Evolutionary conservation across 2,888 invertebrate species (phyloP), one percentile per base, ranked within the genome.

Genomic region (Nomada fucata): DNA sequence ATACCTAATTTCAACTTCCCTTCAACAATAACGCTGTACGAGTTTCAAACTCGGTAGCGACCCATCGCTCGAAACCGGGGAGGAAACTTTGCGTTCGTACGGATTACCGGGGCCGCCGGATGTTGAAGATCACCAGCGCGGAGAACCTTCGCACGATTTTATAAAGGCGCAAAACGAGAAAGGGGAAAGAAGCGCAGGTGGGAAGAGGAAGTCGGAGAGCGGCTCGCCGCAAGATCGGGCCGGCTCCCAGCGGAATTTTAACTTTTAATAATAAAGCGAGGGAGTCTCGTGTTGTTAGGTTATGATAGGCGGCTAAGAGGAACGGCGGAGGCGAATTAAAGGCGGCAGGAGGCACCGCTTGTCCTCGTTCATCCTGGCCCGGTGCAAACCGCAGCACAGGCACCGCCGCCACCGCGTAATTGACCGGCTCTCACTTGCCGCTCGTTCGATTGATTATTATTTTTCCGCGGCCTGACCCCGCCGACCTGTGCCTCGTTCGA

Each of bases 181-280:
- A 68, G 68, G 61, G 20, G 59, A 65, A 75, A 65, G 64, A 20
- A 23, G 64, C 23, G 55, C 53, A 53, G 68, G 36, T 23, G 68
- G 77, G 71, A 47, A 47, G 52, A 72, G 60, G 72, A 23, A 20
- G 29, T 47, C 23, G 50, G 81, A 70, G 77, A 70, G 77, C 72
- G 86, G 76, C 63, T 84, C 71, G 84, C 87, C 89, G 84, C 87
- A 88, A 85, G 86, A 90, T 90, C 90, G 88, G 86, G 82, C 67
- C 76, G 88, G 88, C 90, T 91, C 90, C 89, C 90, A 89, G 83
- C 83, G 91, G 91, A 89, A 89, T 91, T 92, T 92, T 84, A 92
- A 92, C 91, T 92, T 92, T 92, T 93, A 93, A 92, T 92, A 92
- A 92, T 90, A 92, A 93, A 92, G 92, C 91, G 92, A 92, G 92